Base-by-base conservation (phyloP, 2,888 invertebrate genomes). In the Lasioglossum malachurum region DNA sequence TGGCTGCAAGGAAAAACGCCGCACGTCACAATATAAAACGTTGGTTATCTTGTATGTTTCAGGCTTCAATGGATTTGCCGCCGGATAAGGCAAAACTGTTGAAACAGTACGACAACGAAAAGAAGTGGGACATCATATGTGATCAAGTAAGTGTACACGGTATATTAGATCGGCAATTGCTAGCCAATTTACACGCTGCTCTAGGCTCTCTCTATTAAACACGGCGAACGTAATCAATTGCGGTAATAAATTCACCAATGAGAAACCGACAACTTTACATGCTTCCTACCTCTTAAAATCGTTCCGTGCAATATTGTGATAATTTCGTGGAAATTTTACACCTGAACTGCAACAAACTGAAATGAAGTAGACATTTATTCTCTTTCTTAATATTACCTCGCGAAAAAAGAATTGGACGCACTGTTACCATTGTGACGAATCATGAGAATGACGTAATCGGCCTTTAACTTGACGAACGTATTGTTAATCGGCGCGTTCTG, bases 71-170 rank as follows among this genome's bases (percentile, higher is more conserved):
- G 99, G 99, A 99, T 96, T 96, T 99, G 91, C 99, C 99, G 38
- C 99, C 99, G 57, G 99, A 99, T 96, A 99, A 99, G 96, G 99
- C 99, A 93, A 99, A 99, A 96, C 97, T 99, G 64, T 96, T 99
- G 89, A 98, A 98, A 93, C 98, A 98, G 95, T 99, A 99, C 95
- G 99, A 99, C 96, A 98, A 98, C 95, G 98, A 99, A 95, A 99
- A 99, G 96, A 99, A 99, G 96, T 99, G 99, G 99, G 99, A 99
- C 96, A 98, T 99, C 95, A 99, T 99, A 96, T 99, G 99, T 96
- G 99, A 99, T 97, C 99, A 98, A 97, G 98, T 98, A 95, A 96
- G 96, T 95, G 88, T 44, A 49, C 60, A 46, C 1, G 4, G 14
- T 53, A 46, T 72, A 64, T 38, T 38, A 23, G 14, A 38, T 23